Conservation (phyloP, 2,888 invertebrate genomes). For the Hesperia comma region DNA sequence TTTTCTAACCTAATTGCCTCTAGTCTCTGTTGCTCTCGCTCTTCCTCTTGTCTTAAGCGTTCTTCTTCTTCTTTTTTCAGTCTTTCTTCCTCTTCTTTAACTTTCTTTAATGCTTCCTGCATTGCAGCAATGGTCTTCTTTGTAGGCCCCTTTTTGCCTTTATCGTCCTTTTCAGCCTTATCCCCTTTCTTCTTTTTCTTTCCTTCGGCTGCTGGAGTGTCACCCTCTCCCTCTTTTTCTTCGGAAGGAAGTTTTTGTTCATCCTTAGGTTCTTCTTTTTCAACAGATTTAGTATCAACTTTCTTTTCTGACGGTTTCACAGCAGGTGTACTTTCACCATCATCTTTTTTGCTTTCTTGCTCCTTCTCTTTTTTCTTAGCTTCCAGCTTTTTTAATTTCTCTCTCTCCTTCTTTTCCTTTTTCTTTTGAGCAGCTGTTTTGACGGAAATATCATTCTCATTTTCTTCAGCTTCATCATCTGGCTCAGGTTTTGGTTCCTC, state of each 20-base stretch:
- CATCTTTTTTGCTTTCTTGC: conserved; percentile 63
- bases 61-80: conserved; percentile 91
- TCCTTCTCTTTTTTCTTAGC: conserved; percentile 84
- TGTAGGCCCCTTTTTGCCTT: conserved; percentile 88
- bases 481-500: conserved; percentile 59
- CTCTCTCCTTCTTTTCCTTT: conserved; percentile 94
- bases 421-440: conserved; percentile 95
- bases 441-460: conserved; percentile 85
- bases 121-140: conserved; percentile 95
- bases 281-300: conserved; percentile 54
- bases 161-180: conserved; percentile 82
- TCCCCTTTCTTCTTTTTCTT: conserved; percentile 78
- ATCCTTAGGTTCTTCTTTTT: conserved; percentile 64
- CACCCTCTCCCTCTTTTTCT: conserved; percentile 66
- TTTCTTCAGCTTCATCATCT: conserved; percentile 64
- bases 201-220: conserved; percentile 64
- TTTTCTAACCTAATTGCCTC: conserved; percentile 92
- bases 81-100: conserved; percentile 95
- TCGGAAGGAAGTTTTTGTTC: conserved; percentile 69
- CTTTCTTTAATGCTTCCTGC: conserved; percentile 95
- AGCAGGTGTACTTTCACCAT: conserved; percentile 53
- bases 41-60: conserved; percentile 88
- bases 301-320: conserved; percentile 50
- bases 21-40: conserved; percentile 88
- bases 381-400: conserved; percentile 89